Base-by-base conservation (phyloP, 2,888 invertebrate species). In the Scaptomyza cyrtandrae region DNA sequence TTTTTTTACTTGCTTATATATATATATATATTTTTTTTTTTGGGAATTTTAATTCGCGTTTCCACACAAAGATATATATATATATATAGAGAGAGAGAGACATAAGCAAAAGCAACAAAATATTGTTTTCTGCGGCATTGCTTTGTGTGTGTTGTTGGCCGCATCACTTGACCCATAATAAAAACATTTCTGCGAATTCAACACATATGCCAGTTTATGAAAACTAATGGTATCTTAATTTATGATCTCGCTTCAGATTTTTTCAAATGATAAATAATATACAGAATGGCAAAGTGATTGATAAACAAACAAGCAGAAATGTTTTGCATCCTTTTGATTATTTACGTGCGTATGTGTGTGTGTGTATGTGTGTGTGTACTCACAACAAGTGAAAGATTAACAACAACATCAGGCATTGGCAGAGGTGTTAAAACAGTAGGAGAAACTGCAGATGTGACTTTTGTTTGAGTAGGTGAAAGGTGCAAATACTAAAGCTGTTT, bases 161-260 rank as follows among this genome's bases (percentile, higher is more conserved):
- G n/a, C 52, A 59, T 66, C 71, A 66, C 61, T 63, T 75, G 78
- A 78, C 78, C 74, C 60, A 78, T 53, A 78, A 67, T 63, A 46
- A 67, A 71, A 60, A 59, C 52, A 67, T 59, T 78, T 73, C 69
- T 74, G 62, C 58, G 71, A 77, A 79, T 75, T 56, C 65, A 44
- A 55, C 31, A 13, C 60, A 31, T 14, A 61, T 61, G 59, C 43
- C 13, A 58, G 31, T 69, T 50, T 62, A 66, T 67, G 63, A 49
- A 80, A 70, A 70, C 65, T 68, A 64, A 68, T 76, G 69, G 73
- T 66, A 67, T 52, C 57, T 83, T 74, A 86, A 84, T 84, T 70
- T 68, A 58, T 49, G 69, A 59, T 27, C 53, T 37, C 33, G 68
- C 63, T 60, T 62, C 57, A 43, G 62, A 75, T 75, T 85, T 78